phyloP scores from a whole-genome alignment of 2,797 vertebrate genomes.

The Pithecia hirsuta region DNA sequence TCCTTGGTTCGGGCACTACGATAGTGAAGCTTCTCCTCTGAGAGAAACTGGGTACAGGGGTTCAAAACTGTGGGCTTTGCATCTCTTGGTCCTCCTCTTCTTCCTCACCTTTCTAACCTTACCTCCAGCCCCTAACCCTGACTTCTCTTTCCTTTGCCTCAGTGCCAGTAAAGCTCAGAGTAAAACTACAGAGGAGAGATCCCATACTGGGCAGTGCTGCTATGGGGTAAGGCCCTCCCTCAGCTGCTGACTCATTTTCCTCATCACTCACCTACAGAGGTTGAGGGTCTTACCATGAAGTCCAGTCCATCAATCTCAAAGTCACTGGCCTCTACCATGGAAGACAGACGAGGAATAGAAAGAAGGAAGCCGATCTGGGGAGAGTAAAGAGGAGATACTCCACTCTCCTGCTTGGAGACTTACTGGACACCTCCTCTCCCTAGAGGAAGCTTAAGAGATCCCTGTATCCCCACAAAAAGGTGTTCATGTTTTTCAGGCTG shows the following conservation, averaged over 20 bases:
- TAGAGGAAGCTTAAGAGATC: background rate
- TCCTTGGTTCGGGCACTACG: constrained; percentile 94
- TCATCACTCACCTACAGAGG: background rate
- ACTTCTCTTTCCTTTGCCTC: background rate
- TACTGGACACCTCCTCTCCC: background rate
- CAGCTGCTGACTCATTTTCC: background rate
- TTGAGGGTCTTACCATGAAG: constrained; percentile 90
- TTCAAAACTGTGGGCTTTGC: background rate
- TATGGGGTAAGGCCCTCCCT: background rate
- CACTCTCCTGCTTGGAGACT: background rate
- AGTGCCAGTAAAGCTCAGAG: background rate
- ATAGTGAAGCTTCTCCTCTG: constrained; percentile 94
- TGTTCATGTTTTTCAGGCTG: background rate
- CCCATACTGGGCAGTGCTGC: background rate
- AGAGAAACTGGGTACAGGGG: constrained; percentile 90
- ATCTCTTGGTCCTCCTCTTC: background rate
- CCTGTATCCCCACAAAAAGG: background rate
- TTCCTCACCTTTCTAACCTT: background rate
- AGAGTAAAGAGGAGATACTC: background rate
- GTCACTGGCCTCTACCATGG: constrained; percentile 93
- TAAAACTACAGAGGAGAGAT: background rate
- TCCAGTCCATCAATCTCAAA: constrained; percentile 95
- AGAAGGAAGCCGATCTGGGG: constrained; percentile 96
- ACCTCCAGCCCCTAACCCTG: background rate
- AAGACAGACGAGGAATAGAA: constrained; percentile 91